A percentile compares a stretch with the other conserved stretches of the same genome.
Conservation (phyloP, 2,888 invertebrate genomes). For the Drosophila glabriapex region DNA sequence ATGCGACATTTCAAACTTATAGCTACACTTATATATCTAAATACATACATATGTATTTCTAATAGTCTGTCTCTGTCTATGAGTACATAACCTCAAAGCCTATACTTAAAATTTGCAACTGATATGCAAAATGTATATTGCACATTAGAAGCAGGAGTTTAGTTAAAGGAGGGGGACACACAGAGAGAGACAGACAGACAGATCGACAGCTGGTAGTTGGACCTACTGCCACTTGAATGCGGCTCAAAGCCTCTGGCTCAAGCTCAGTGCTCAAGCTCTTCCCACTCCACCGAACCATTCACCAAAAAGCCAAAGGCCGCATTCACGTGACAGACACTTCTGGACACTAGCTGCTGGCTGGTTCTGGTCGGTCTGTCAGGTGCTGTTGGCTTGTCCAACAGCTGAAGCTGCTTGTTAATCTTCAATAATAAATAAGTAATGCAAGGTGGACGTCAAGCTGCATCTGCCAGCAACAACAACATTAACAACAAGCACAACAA, state of each 20-base stretch:
- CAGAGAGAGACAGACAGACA: not conserved
- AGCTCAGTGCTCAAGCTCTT: constrained; percentile 20
- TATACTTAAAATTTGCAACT: constrained; percentile 50
- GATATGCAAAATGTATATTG: constrained; percentile 68
- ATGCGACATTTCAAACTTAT: constrained; percentile 40
- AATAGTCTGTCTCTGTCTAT: constrained; percentile 4
- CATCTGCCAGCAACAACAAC: constrained; percentile 42
- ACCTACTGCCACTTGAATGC: constrained; percentile 20
- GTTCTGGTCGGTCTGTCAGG: not conserved
- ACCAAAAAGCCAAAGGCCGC: constrained; percentile 35
- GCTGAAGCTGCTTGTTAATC: constrained; percentile 70
- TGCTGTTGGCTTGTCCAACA: constrained; percentile 19
- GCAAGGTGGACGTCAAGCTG: constrained; percentile 68
- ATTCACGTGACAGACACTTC: constrained; percentile 20
- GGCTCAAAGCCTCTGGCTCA: constrained; percentile 25
- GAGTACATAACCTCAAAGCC: constrained; percentile 43
- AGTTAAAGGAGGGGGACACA: not conserved
- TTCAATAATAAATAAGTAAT: constrained; percentile 77
- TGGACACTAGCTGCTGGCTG: constrained; percentile 21
- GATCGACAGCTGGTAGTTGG: constrained; percentile 40
- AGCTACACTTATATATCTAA: constrained; percentile 4
- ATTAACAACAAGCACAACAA: constrained; percentile 18
- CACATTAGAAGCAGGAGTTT: constrained; percentile 49
- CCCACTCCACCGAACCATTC: not conserved
- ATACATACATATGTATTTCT: constrained; percentile 9